Conservation (phyloP, 2,113 vertebrate genomes). For the Collichthys lucidus region DNA sequence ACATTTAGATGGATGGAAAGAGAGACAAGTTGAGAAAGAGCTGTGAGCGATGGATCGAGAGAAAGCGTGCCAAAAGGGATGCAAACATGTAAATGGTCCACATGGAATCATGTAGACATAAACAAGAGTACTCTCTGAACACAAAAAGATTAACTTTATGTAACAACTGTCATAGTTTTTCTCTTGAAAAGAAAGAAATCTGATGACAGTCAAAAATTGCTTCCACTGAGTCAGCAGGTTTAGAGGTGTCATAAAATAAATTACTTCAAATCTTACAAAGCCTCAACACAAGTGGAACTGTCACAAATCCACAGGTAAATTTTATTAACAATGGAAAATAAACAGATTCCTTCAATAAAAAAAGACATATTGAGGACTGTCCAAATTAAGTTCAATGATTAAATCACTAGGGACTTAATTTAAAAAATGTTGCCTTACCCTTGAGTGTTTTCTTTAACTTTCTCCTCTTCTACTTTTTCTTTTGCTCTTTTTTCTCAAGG, state of each 20-base stretch:
- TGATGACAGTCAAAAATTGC: not conserved
- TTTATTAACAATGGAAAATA: not conserved
- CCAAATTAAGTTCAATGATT: not conserved
- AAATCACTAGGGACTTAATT: not conserved
- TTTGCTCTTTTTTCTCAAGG: conserved; percentile 43
- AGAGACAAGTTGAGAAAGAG: not conserved
- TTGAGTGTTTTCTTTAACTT: conserved; percentile 48
- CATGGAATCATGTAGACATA: not conserved
- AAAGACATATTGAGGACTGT: not conserved
- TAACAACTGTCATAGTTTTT: not conserved
- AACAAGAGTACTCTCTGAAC: not conserved
- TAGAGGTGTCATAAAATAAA: not conserved
- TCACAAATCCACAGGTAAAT: not conserved
- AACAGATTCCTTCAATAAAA: not conserved
- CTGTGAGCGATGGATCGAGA: not conserved
- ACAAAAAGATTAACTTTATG: not conserved
- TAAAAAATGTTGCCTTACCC: conserved; percentile 69
- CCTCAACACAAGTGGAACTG: not conserved
- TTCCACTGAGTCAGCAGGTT: not conserved
- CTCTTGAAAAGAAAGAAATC: not conserved
- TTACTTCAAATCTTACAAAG: not conserved
- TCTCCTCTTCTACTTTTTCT: conserved; percentile 27
- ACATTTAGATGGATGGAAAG: not conserved
- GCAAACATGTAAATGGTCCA: not conserved
- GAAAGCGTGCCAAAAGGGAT: not conserved